Base-by-base conservation (phyloP, 2,113 vertebrate species). In the Myodes glareolus region DNA sequence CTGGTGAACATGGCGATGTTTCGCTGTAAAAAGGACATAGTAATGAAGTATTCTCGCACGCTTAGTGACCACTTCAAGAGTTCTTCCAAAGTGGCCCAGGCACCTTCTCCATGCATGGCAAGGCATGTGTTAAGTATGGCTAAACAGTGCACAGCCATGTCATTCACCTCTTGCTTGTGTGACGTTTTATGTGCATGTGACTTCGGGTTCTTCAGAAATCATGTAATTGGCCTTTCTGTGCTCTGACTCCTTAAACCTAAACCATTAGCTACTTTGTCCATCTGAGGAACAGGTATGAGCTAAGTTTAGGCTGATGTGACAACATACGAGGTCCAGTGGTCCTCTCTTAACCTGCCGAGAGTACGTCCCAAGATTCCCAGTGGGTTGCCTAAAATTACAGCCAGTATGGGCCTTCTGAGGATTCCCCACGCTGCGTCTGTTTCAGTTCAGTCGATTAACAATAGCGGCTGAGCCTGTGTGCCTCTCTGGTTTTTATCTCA, bases 1-100 rank as follows among this genome's bases (percentile, higher is more conserved):
- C 98, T 99, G 93, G 98, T 99, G 97, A 99, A 99, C 96, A 99
- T 99, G 99, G 98, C 99, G 14, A 99, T 99, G 99, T 99, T 99
- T 97, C 99, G 98, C 77, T 99, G 99, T 98, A 99, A 99, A 97
- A 99, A 99, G 78, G 99, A 99, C 97, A 98, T 97, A 52, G 99
- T 99, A 68, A 97, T 99, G 63, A 99, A 99, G 98, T 99, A 99
- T 98, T 99, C 99, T 78, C 99, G 99, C 94, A 99, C 99, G 5
- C 99, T 99, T 72, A 98, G 98, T 0, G 99, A 99, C 80, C 99
- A 99, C 98, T 99, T 99, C 98, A 99, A 98, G 99, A 99, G 95
- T 98, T 99, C 98, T 85, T 98, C 98, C 97, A 99, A 98, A 98
- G 98, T 97, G 50, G 80, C 98, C 27, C 98, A 98, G 97, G 98